phyloP scores from a whole-genome alignment of 2,797 vertebrate species.

The Setipinna tenuifilis region DNA sequence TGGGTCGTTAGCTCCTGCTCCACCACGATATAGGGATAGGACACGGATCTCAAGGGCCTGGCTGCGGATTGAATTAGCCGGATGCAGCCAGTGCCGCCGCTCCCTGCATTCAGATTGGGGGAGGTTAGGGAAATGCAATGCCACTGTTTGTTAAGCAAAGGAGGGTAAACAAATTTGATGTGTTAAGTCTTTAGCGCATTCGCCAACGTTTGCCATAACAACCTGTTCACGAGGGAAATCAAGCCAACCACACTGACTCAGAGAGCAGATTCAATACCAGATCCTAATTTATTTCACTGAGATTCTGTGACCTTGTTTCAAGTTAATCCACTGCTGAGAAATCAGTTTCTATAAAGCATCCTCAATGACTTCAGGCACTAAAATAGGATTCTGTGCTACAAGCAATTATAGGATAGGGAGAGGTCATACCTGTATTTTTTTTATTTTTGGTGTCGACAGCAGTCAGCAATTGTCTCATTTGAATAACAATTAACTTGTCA shows the following conservation, averaged over 20 bases:
- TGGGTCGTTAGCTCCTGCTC: neutral
- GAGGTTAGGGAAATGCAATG: slow-evolving; percentile 18
- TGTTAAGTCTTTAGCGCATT: slow-evolving; percentile 6
- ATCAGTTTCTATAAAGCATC: slow-evolving; percentile 11
- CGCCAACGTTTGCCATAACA: slow-evolving; percentile 6
- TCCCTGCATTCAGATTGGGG: slow-evolving; percentile 9
- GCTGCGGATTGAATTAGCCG: neutral
- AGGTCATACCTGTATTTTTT: neutral
- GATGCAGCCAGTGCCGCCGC: neutral
- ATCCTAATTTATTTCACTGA: slow-evolving; percentile 31
- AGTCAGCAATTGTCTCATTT: no score
- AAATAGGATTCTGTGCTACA: neutral
- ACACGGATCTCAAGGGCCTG: slow-evolving; percentile 12
- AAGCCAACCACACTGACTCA: slow-evolving; percentile 10
- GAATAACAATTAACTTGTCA: no score
- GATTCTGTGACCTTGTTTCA: slow-evolving; percentile 25
- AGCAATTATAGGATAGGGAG: slow-evolving; percentile 1
- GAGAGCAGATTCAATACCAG: slow-evolving; percentile 20
- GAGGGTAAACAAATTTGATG: slow-evolving; percentile 21
- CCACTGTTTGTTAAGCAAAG: slow-evolving; percentile 22
- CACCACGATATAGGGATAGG: slow-evolving; percentile 8
- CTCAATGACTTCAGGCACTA: neutral
- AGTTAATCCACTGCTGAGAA: slow-evolving; percentile 19
- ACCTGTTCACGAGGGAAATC: slow-evolving; percentile 31
- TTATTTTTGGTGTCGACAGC: neutral